phyloP scores from a whole-genome alignment of 1,140 invertebrate genomes.

The Achatina immaculata region DNA sequence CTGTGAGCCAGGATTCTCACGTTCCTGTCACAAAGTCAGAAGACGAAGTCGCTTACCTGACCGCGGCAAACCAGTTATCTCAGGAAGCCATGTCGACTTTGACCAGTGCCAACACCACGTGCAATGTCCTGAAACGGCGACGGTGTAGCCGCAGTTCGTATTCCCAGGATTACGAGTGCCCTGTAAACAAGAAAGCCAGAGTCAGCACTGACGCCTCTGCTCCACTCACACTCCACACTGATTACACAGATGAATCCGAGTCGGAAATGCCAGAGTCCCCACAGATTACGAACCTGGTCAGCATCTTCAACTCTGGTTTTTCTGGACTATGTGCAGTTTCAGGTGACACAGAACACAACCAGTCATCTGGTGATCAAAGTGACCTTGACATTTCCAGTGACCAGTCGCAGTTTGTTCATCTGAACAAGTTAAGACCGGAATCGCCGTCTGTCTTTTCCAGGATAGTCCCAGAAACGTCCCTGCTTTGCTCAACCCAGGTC shows the following conservation, averaged over 20 bases:
- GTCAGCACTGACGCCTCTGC: background rate
- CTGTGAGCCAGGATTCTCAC: conserved; percentile 26
- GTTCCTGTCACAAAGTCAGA: conserved; percentile 5
- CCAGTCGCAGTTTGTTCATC: background rate
- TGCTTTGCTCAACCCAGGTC: background rate
- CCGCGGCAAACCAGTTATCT: conserved; percentile 42
- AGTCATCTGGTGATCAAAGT: conserved; percentile 13
- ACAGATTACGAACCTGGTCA: conserved; percentile 64
- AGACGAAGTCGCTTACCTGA: conserved; percentile 23
- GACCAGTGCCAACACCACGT: conserved; percentile 28
- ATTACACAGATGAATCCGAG: conserved; percentile 10
- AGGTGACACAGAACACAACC: background rate
- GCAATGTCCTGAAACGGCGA: conserved; percentile 41
- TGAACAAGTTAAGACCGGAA: background rate
- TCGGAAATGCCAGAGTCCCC: conserved; percentile 49
- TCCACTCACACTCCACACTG: conserved; percentile 35
- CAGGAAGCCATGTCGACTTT: conserved; percentile 38
- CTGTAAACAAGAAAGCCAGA: conserved; percentile 46
- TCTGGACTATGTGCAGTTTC: conserved; percentile 53
- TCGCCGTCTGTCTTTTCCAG: background rate
- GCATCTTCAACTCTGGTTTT: conserved; percentile 66
- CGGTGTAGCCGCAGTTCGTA: conserved; percentile 34
- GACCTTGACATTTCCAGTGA: background rate
- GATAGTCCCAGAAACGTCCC: background rate
- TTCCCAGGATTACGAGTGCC: conserved; percentile 37